Evolutionary conservation across 2,888 invertebrate species (phyloP), one percentile per base, ranked within the genome.

Genomic region (Sepiola atlantica): DNA sequence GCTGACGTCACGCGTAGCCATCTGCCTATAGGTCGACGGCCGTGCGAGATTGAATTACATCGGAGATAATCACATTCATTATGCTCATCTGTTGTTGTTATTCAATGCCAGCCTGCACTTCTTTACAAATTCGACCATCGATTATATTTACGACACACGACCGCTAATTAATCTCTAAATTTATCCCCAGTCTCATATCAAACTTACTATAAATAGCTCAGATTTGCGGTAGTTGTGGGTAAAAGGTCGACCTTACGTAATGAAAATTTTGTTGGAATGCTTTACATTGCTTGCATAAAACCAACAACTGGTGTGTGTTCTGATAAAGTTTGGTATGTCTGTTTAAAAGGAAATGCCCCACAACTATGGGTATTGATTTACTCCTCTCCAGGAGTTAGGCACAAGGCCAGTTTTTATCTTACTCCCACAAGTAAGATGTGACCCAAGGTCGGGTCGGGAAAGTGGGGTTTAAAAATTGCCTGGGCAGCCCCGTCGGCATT

Each of bases 121-220:
- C 32, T 57, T 57, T 77, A n/a, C 45, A 45, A 45, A 77, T 77
- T 77, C 77, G 77, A 32, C 77, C 14, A 32, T 32, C n/a, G 77
- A 77, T 77, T 77, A 77, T 77, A 77, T 77, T 77, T 77, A 14
- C 32, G 77, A 12, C 77, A 77, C 77, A 77, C 77, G 77, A 77
- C 77, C n/a, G n/a, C 77, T 77, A 77, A 77, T 77, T 77, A 77
- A 77, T 77, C 77, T 77, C 77, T 16, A 77, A 77, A 77, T 77
- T 77, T 77, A 77, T 77, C 77, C 12, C 77, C 77, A n/a, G 16
- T 77, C 16, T 32, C 77, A 77, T 77, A 77, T n/a, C 77, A 77
- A 32, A n/a, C 77, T n/a, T 77, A 16, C 77, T 77, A 77, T 77
- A 77, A 77, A 77, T 77, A 77, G 77, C n/a, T 4, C 18, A n/a